A percentile compares a stretch with the other conserved stretches of the same genome.
Evolutionary conservation across 2,888 invertebrate species (phyloP).

Genomic region (Bombylius discolor): DNA sequence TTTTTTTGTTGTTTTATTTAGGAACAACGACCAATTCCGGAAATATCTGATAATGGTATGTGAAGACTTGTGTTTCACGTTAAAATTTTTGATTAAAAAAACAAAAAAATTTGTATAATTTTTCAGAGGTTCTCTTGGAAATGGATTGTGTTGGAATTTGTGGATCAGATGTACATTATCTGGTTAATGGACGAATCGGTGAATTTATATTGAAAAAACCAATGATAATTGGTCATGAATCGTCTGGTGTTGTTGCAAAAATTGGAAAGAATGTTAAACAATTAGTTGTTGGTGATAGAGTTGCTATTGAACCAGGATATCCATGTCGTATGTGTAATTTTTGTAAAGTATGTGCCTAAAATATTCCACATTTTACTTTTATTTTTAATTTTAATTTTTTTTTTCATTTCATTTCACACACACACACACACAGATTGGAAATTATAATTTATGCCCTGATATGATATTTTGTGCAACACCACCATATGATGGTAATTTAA

Average conservation of each 20-base stretch:
- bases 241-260: conserved; percentile 66
- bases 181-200: conserved; percentile 72
- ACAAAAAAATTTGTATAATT: no score
- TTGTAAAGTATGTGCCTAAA: conserved; percentile 49
- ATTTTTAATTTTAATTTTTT: neutral
- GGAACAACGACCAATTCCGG: conserved; percentile 74
- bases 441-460: conserved; percentile 81
- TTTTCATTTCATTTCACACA: no score
- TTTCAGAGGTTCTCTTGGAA: conserved; percentile 45
- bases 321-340: conserved; percentile 71
- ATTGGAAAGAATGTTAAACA: conserved; percentile 55
- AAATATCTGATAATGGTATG: conserved; percentile 61
- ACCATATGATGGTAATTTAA: conserved; percentile 79
- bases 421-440: conserved; percentile 39
- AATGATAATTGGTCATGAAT: conserved; percentile 93
- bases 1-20: conserved; percentile 35
- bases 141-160: conserved; percentile 96
- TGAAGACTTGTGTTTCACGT: neutral
- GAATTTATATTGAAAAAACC: conserved; percentile 74
- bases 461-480: conserved; percentile 92
- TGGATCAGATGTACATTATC: conserved; percentile 91
- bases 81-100: neutral
- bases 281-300: conserved; percentile 70
- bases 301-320: conserved; percentile 89
- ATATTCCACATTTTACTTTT: neutral